Evolutionary conservation across 2,797 vertebrate species (phyloP), one percentile per base, ranked within the genome.

Genomic region (Hyperoplus lanceolatus): DNA sequence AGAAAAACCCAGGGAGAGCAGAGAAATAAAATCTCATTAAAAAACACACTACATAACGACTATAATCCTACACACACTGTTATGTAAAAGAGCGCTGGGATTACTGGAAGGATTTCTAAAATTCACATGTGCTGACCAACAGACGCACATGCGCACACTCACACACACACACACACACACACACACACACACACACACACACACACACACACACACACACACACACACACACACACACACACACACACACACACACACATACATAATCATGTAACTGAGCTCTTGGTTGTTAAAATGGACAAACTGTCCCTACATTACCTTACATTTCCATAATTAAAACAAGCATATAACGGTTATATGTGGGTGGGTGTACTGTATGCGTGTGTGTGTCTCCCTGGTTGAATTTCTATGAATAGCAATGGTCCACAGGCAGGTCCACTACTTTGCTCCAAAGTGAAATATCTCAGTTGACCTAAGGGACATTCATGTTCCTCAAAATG

Each of bases 41-140:
- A 84, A 90, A 89, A 85, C 81, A 85, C 81, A 63, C 80, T 57
- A 69, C 71, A 73, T 84, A 90, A 92, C 87, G 85, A 88, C 82
- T 90, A 75, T 92, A 93, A 94, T 95, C 89, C 86, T 75, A 63
- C 55, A 73, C 55, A 73, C 65, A 55, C 75, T 84, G 82, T 93
- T 91, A 94, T 90, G 74, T 86, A 90, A 93, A 91, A 75, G 72
- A 89, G 73, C 45, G 41, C 59, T 7, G 61, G 85, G 90, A 89
- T 91, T 89, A 90, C 74, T 58, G 79, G 70, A 63, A 59, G 78
- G 74, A 80, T 68, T 76, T 69, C 61, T 79, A 42, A 42, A 64
- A 83, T 77, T 70, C 73, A 66, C 75, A 65, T 71, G 61, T 63
- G 74, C 29, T 29, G 29, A 29, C 29, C 29, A 29, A 29, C 29